These are phyloP conservation scores for Holocentrus rufus DNA, from an alignment of 2,797 vertebrate species.

Conservation along the genomic window DNA sequence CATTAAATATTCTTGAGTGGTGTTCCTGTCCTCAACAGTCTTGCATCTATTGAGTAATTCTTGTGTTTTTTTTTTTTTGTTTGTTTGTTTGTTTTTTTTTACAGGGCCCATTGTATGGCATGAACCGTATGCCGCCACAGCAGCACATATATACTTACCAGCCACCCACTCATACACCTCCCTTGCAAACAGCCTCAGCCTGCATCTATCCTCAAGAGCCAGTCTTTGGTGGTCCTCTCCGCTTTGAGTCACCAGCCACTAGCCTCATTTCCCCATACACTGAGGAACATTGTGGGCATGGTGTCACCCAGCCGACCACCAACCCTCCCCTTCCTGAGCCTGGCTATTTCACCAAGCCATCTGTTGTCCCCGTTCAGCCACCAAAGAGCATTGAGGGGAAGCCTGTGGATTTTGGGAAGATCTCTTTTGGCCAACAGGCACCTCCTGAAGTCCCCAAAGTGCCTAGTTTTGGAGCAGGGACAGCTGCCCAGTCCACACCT, in stretches of 20 bases:
- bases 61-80: slow-evolving; percentile 14
- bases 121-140: slow-evolving; percentile 92
- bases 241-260: slow-evolving; percentile 92
- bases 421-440: slow-evolving; percentile 86
- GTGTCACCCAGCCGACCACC: slow-evolving; percentile 86
- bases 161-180: slow-evolving; percentile 92
- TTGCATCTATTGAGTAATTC: neutral
- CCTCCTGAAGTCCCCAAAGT: slow-evolving; percentile 85
- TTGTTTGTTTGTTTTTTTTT: slow-evolving; percentile 22
- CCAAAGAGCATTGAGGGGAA: slow-evolving; percentile 87
- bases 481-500: slow-evolving; percentile 76
- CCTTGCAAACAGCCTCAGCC: slow-evolving; percentile 88
- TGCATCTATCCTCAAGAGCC: slow-evolving; percentile 95
- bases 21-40: neutral
- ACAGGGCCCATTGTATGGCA: slow-evolving; percentile 90
- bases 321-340: slow-evolving; percentile 95
- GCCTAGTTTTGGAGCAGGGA: slow-evolving; percentile 80
- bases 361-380: slow-evolving; percentile 79
- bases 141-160: slow-evolving; percentile 94
- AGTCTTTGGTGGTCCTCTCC: slow-evolving; percentile 87
- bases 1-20: neutral
- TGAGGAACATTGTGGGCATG: slow-evolving; percentile 92
- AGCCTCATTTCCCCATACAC: slow-evolving; percentile 91
- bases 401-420: slow-evolving; percentile 86
- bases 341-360: slow-evolving; percentile 96